Conservation (phyloP, 2,797 vertebrate species). For the Glossophaga mutica region DNA sequence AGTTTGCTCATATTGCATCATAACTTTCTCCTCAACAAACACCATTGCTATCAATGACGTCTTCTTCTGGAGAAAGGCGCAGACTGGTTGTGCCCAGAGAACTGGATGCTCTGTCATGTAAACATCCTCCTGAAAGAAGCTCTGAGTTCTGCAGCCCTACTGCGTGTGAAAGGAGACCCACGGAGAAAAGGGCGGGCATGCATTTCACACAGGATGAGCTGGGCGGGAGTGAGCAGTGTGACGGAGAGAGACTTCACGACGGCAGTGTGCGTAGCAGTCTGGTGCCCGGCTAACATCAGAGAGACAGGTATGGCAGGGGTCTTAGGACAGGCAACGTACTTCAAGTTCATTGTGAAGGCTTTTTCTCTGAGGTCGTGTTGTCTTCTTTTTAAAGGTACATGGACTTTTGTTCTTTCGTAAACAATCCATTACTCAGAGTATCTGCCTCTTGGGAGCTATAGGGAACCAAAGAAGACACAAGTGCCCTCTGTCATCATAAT, state of each 20-base stretch:
- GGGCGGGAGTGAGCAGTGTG: background rate
- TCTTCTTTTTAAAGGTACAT: background rate
- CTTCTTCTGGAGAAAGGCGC: background rate
- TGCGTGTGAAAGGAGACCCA: background rate
- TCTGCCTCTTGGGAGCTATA: conserved; percentile 73
- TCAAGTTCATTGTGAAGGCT: background rate
- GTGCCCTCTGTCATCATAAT: conserved; percentile 70
- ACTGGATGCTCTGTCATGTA: background rate
- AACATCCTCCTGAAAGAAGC: background rate
- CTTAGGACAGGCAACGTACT: background rate
- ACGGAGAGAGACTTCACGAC: background rate
- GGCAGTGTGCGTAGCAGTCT: background rate
- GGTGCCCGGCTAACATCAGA: background rate
- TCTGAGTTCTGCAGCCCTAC: background rate
- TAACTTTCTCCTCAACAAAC: background rate
- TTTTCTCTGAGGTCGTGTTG: background rate
- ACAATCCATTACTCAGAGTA: conserved; percentile 52
- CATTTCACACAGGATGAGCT: background rate
- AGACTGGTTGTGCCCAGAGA: background rate
- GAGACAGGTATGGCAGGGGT: background rate
- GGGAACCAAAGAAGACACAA: conserved; percentile 67
- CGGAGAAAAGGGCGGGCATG: background rate
- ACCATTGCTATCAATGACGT: background rate
- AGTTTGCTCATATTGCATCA: background rate
- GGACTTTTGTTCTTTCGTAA: background rate